Evolutionary conservation across 64 coral and sea anemone species (phyloP).

Genomic region (Trachythela sp.): DNA sequence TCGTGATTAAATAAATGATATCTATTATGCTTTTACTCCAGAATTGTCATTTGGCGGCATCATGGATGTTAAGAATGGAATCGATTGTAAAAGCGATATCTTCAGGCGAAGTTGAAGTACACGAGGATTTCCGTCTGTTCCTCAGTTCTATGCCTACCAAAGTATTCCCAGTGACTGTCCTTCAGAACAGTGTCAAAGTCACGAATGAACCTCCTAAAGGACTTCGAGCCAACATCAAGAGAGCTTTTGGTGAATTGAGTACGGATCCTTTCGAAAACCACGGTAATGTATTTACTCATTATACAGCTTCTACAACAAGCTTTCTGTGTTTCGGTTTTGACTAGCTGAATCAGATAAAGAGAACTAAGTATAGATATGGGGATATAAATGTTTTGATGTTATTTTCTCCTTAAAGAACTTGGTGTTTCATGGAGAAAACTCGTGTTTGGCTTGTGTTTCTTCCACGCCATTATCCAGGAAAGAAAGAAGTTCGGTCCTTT

Average conservation of each 20-base stretch:
- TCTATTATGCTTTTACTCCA: not conserved
- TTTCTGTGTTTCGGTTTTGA: too few species aligned
- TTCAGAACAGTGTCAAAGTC: slow-evolving; percentile 99
- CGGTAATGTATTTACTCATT: slow-evolving; percentile 37
- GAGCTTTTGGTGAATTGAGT: slow-evolving; percentile 90
- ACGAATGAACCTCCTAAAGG: slow-evolving; percentile 97
- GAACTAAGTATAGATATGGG: not conserved
- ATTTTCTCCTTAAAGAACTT: slow-evolving; percentile 58
- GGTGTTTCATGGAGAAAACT: slow-evolving; percentile 91
- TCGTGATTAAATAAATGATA: too few species aligned
- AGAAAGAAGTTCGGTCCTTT: slow-evolving; percentile 98
- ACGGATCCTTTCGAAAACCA: slow-evolving; percentile 91
- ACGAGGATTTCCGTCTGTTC: slow-evolving; percentile 95
- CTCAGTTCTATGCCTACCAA: slow-evolving; percentile 98
- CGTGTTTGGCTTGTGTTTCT: slow-evolving; percentile 94
- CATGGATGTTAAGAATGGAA: slow-evolving; percentile 99
- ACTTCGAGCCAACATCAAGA: slow-evolving; percentile 84
- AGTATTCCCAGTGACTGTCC: slow-evolving; percentile 84
- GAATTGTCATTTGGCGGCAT: slow-evolving; percentile 98
- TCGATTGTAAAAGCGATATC: slow-evolving; percentile 66
- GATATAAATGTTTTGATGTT: not conserved
- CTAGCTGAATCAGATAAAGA: too few species aligned
- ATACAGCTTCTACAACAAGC: too few species aligned
- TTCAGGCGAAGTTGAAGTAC: slow-evolving; percentile 74
- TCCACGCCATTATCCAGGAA: slow-evolving; percentile 98